Evolutionary conservation across 2,797 vertebrate genomes (phyloP), one percentile per base, ranked within the genome.

Genomic region (Cossypha caffra): DNA sequence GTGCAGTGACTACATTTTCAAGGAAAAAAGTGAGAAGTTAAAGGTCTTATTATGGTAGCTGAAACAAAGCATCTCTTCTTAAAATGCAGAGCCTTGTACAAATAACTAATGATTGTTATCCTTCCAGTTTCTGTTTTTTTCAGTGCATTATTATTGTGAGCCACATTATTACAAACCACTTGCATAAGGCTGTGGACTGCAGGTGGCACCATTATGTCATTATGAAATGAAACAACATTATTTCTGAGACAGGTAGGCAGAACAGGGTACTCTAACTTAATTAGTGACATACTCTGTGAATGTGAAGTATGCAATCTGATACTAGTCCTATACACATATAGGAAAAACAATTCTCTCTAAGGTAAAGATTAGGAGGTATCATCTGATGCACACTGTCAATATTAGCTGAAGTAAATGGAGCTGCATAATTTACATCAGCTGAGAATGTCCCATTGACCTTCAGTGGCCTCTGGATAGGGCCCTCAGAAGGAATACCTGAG

Each of bases 191-290:
- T 88, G 86, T 75, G 64, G 85, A 79, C 77, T 88, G 88, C 66
- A 94, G 95, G 74, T 93, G 89, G 89, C 93, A 91, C 80, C 79
- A 74, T 92, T 88, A 95, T 91, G 92, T 95, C 90, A 88, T 84
- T 90, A 90, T 90, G 92, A 85, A 93, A 74, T 5, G 25, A 74
- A 90, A 74, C 37, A 81, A 86, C 50, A 77, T 84, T 64, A 78
- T 67, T 94, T 63, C 75, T 51, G 54, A 76, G 79, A 82, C 71
- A 86, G 84, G 73, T 35, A 51, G 67, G 81, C 81, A 94, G 92
- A 69, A 68, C 13, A 71, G 51, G 76, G 55, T 43, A 73, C 29
- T 37, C 37, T 66, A 91, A 86, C 68, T 85, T 90, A 93, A 75
- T 80, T 93, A 89, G 58, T 48, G 43, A 68, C 2, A 2, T 68